phyloP scores from a whole-genome alignment of 2,888 invertebrate species.

The Dicroscelio sp. region DNA sequence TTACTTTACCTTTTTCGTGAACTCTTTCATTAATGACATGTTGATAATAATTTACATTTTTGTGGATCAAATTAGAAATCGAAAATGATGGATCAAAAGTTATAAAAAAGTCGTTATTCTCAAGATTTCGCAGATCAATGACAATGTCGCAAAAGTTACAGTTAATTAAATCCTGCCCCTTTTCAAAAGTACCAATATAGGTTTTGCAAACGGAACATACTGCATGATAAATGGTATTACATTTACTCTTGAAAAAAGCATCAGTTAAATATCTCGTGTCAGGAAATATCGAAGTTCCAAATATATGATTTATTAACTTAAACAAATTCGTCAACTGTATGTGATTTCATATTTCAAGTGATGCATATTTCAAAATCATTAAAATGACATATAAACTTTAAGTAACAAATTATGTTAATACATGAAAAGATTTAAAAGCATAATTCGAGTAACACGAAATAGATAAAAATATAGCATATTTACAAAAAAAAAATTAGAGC shows the following conservation, averaged over 20 bases:
- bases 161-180: not conserved
- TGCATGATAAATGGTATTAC: not conserved
- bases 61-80: conserved; percentile 27
- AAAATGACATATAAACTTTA: conserved; percentile 59
- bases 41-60: conserved; percentile 56
- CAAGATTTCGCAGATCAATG: conserved; percentile 5
- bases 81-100: conserved; percentile 58
- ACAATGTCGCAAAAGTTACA: conserved; percentile 28
- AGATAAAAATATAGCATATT: too few species aligned
- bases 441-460: too few species aligned
- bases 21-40: conserved; percentile 31
- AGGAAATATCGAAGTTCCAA: conserved; percentile 53
- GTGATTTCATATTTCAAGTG: conserved; percentile 28
- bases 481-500: too few species aligned
- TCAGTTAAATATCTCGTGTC: conserved; percentile 51
- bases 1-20: not conserved
- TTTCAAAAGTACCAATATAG: not conserved
- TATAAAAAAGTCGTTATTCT: conserved; percentile 49
- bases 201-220: not conserved
- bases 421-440: too few species aligned
- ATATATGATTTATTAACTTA: conserved; percentile 54
- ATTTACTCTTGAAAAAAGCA: conserved; percentile 20
- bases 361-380: conserved; percentile 50
- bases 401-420: too few species aligned
- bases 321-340: conserved; percentile 49